These are phyloP conservation scores for Acholoe squamosa DNA, from an alignment of 2,888 invertebrate genomes.

Conservation along the genomic window DNA sequence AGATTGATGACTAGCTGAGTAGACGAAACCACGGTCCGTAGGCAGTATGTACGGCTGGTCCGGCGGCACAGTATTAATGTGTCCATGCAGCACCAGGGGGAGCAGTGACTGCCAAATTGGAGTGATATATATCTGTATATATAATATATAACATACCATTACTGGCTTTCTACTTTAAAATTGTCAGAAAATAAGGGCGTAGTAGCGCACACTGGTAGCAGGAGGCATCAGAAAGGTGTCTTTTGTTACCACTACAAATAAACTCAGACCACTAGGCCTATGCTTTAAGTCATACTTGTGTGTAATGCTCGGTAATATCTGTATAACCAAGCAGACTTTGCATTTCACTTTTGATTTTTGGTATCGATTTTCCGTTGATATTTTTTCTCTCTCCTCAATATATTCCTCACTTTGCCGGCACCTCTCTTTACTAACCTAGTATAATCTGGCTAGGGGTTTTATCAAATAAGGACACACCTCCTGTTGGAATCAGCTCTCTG, in stretches of 20 bases:
- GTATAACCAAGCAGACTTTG: background rate
- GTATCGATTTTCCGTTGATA: background rate
- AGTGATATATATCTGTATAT: slow-evolving; percentile 46
- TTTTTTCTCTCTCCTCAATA: too few relatives aligned
- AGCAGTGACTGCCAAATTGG: background rate
- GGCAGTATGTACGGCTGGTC: slow-evolving; percentile 22
- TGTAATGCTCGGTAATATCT: background rate
- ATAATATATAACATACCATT: slow-evolving; percentile 36
- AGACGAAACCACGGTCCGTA: background rate
- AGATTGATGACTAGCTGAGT: slow-evolving; percentile 1
- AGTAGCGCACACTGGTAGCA: slow-evolving; percentile 60
- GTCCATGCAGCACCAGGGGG: slow-evolving; percentile 44
- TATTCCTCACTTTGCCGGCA: background rate
- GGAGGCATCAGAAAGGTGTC: slow-evolving; percentile 52
- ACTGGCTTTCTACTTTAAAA: slow-evolving; percentile 33
- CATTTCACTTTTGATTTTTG: slow-evolving; percentile 14
- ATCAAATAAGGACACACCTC: slow-evolving; percentile 46
- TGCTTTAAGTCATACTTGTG: slow-evolving; percentile 4
- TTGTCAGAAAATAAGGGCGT: slow-evolving; percentile 56
- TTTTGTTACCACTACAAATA: slow-evolving; percentile 46
- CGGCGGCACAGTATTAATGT: slow-evolving; percentile 1
- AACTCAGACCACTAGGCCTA: slow-evolving; percentile 32
- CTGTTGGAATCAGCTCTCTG: slow-evolving; percentile 4
- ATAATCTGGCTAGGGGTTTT: background rate
- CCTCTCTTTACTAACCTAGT: background rate